Evolutionary conservation across 2,797 vertebrate species (phyloP).

Genomic region (Neosilurus hyrtlii): DNA sequence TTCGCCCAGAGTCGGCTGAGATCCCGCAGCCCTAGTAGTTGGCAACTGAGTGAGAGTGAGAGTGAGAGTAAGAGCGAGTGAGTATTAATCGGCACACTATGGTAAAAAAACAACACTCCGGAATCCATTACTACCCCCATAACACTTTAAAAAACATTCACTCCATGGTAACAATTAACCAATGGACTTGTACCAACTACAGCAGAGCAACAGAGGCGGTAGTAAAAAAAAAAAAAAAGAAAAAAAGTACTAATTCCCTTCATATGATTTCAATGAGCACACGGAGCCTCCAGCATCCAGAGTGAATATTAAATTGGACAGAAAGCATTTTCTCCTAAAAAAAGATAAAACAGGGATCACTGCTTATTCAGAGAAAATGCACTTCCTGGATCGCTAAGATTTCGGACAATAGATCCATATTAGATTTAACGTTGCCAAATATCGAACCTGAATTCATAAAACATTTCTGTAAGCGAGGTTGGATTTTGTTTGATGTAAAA

Average conservation of each 20-base stretch:
- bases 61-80: no score
- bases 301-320: slow-evolving; percentile 20
- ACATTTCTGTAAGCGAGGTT: not conserved
- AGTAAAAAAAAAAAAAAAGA: not conserved
- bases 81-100: slow-evolving; percentile 5
- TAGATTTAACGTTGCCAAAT: not conserved
- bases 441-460: not conserved
- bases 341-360: not conserved
- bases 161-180: slow-evolving; percentile 31
- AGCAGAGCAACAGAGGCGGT: slow-evolving; percentile 19
- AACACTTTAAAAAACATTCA: slow-evolving; percentile 31
- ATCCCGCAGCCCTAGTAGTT: no score
- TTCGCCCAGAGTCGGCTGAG: no score
- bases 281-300: slow-evolving; percentile 6
- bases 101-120: slow-evolving; percentile 15
- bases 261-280: slow-evolving; percentile 24
- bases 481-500: not conserved
- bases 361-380: not conserved
- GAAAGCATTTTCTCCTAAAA: slow-evolving; percentile 2
- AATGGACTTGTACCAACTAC: not conserved
- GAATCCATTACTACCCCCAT: slow-evolving; percentile 14
- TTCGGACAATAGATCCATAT: not conserved
- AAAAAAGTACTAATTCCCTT: slow-evolving; percentile 17
- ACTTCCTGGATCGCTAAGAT: slow-evolving; percentile 3
- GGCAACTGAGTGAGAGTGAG: no score